phyloP scores from a whole-genome alignment of 2,797 vertebrate species.

The Labroides dimidiatus region DNA sequence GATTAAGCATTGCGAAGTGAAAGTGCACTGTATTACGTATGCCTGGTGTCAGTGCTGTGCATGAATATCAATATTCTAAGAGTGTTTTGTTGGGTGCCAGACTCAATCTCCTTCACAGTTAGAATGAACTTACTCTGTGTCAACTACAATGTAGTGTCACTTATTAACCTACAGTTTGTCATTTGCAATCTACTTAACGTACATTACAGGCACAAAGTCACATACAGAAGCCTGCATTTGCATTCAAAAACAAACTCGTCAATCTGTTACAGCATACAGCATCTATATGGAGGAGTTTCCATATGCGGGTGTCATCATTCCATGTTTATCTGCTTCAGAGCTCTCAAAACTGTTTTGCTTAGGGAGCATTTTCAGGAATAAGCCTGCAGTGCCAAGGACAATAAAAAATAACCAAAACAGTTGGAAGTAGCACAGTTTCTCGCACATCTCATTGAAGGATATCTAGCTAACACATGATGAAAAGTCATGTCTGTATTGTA shows the following conservation, averaged over 20 bases:
- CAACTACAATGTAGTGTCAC: conserved; percentile 40
- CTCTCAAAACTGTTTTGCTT: conserved; percentile 33
- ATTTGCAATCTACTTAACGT: conserved; percentile 12
- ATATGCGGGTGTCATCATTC: conserved; percentile 28
- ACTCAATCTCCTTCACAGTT: conserved; percentile 41
- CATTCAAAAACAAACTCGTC: background rate
- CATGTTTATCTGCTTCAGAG: conserved; percentile 31
- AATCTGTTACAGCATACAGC: conserved; percentile 1
- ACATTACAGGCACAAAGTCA: background rate
- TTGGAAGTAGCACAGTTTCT: conserved; percentile 62
- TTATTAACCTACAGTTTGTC: conserved; percentile 25
- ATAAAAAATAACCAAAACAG: conserved; percentile 56
- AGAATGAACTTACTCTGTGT: conserved; percentile 23
- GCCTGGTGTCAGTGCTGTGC: conserved; percentile 44
- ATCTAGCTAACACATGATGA: background rate
- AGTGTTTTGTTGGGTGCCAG: conserved; percentile 46
- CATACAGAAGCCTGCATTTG: background rate
- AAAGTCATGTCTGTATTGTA: background rate
- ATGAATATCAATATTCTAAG: conserved; percentile 59
- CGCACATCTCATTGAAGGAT: too few species aligned
- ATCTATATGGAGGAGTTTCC: background rate
- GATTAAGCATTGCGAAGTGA: conserved; percentile 71
- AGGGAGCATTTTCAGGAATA: conserved; percentile 58
- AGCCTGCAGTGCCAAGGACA: conserved; percentile 55
- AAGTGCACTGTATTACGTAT: conserved; percentile 57